These are phyloP conservation scores for Musca vetustissima DNA, from an alignment of 1,140 invertebrate species.

Conservation along the genomic window DNA sequence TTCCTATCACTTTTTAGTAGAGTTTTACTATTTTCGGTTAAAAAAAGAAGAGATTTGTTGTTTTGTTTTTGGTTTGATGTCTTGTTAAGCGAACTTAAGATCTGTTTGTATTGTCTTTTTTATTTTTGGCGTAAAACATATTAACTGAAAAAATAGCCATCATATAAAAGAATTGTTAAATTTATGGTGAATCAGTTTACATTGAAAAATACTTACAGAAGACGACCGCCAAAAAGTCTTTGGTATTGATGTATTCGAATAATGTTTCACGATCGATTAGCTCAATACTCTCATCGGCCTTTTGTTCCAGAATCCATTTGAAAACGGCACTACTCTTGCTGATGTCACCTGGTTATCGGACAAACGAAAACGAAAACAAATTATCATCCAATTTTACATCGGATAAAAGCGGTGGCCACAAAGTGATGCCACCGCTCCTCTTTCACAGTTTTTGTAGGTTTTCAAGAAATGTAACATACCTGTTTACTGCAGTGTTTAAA, in stretches of 20 bases:
- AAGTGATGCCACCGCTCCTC: too few relatives aligned
- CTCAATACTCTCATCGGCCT: constrained; percentile 91
- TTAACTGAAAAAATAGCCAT: neutral
- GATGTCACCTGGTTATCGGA: constrained; percentile 71
- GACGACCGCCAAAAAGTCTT: constrained; percentile 89
- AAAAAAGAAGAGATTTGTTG: neutral
- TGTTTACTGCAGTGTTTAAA: constrained; percentile 48
- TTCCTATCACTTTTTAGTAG: constrained; percentile 36
- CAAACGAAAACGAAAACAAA: neutral
- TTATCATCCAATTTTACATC: neutral
- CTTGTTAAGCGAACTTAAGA: neutral
- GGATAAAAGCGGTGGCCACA: too few relatives aligned
- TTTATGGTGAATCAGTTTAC: neutral
- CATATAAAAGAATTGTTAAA: too few relatives aligned
- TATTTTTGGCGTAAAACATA: neutral
- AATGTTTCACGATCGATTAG: constrained; percentile 84
- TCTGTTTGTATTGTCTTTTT: neutral
- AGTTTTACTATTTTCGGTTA: neutral
- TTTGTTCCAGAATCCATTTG: constrained; percentile 89
- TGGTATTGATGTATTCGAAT: constrained; percentile 83
- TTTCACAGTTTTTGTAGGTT: too few relatives aligned
- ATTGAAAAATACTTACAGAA: constrained; percentile 93
- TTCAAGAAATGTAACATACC: constrained; percentile 35
- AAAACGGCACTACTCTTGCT: constrained; percentile 81
- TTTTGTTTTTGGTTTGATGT: neutral